Evolutionary conservation across 1,140 invertebrate genomes (phyloP).

Genomic region (Drosophila pruinosa): DNA sequence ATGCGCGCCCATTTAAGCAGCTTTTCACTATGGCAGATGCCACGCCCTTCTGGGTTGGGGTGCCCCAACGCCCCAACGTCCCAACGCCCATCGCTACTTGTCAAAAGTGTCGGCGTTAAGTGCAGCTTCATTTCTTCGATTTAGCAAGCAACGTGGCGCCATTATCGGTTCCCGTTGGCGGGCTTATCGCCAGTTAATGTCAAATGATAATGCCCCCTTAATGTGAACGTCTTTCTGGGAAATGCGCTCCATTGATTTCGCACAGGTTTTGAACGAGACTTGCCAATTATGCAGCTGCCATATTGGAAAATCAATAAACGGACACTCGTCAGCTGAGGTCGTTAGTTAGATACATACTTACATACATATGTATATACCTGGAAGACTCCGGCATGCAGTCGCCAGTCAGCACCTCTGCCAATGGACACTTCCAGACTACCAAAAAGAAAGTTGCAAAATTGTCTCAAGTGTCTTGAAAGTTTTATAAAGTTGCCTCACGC

Average conservation of each 20-base stretch:
- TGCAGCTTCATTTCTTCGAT: slow-evolving; percentile 78
- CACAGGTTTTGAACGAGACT: slow-evolving; percentile 26
- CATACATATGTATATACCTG: too few species aligned
- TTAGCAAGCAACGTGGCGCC: slow-evolving; percentile 42
- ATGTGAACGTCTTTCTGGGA: slow-evolving; percentile 7
- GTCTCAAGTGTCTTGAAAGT: slow-evolving; percentile 75
- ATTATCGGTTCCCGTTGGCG: slow-evolving; percentile 31
- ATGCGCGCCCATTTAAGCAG: slow-evolving; percentile 41
- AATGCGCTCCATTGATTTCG: slow-evolving; percentile 61
- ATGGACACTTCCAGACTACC: slow-evolving; percentile 31
- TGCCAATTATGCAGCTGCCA: slow-evolving; percentile 68
- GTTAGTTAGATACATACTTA: slow-evolving; percentile 64
- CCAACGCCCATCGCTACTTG: slow-evolving; percentile 34
- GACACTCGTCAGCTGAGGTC: slow-evolving; percentile 57
- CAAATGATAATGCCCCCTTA: slow-evolving; percentile 52
- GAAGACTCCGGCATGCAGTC: background rate
- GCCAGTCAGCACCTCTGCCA: background rate
- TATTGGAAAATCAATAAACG: slow-evolving; percentile 68
- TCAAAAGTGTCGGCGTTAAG: slow-evolving; percentile 74
- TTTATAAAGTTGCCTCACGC: slow-evolving; percentile 38
- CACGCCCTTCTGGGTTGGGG: background rate
- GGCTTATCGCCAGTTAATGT: slow-evolving; percentile 58
- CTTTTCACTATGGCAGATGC: slow-evolving; percentile 15
- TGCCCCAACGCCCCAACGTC: background rate
- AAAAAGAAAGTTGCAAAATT: slow-evolving; percentile 72